Conservation (phyloP, 2,113 vertebrate species). For the Leptodactylus fuscus region DNA sequence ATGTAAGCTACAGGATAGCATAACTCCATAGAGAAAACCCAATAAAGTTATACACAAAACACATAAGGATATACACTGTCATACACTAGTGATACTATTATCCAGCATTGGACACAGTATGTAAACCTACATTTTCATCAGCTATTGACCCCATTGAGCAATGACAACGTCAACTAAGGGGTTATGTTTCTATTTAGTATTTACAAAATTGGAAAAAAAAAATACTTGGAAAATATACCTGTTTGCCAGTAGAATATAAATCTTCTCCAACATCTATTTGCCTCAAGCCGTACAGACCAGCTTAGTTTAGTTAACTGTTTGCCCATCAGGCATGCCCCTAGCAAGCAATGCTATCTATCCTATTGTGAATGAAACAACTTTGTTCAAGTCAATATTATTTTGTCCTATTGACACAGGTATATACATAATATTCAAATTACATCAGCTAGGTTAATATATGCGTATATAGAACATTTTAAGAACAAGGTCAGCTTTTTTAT, state of each 20-base stretch:
- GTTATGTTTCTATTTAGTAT: no score
- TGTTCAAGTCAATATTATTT: background rate
- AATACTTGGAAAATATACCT: background rate
- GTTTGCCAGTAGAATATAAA: background rate
- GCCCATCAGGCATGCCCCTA: slow-evolving; percentile 2
- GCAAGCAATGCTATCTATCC: background rate
- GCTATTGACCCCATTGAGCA: background rate
- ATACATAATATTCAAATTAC: background rate
- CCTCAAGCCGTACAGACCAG: background rate
- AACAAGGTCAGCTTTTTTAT: background rate
- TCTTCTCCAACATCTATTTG: background rate
- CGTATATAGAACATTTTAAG: background rate
- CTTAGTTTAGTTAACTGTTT: background rate
- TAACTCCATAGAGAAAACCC: no score
- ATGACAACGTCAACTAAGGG: background rate
- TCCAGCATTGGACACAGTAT: no score
- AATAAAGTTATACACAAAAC: no score
- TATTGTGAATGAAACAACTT: background rate
- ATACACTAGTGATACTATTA: no score
- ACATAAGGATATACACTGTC: no score
- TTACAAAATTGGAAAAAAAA: background rate
- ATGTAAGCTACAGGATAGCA: background rate
- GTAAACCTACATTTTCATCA: background rate
- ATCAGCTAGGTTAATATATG: background rate
- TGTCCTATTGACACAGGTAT: background rate